phyloP scores from a whole-genome alignment of 2,113 vertebrate species.

The Ifrita kowaldi region DNA sequence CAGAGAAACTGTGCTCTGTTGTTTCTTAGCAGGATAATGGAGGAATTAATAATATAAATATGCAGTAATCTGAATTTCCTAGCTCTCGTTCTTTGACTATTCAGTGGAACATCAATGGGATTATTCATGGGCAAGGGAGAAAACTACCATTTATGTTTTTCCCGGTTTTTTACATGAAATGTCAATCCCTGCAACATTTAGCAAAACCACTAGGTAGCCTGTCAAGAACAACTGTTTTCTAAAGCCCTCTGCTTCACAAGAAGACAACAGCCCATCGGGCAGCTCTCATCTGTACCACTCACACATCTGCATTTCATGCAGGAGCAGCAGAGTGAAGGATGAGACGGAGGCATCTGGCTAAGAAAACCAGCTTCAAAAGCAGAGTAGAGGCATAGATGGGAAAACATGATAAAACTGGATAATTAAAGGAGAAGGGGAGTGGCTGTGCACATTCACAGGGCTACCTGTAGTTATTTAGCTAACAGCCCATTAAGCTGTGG shows the following conservation, averaged over 20 bases:
- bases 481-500: conserved; percentile 18
- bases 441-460: neutral
- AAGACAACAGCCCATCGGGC: neutral
- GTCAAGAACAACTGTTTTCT: neutral
- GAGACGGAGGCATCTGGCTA: neutral
- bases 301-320: neutral
- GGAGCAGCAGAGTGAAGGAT: neutral
- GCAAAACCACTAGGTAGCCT: neutral
- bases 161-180: neutral
- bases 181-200: neutral
- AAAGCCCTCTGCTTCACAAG: neutral
- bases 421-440: conserved; percentile 44
- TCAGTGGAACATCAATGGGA: conserved; percentile 13
- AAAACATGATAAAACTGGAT: conserved; percentile 6
- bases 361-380: conserved; percentile 20
- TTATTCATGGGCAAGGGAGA: neutral
- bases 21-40: conserved; percentile 23
- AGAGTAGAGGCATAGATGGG: neutral
- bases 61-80: conserved; percentile 24
- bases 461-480: neutral
- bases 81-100: neutral
- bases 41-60: conserved; percentile 36
- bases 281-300: neutral
- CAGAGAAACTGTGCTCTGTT: neutral
- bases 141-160: neutral